Evolutionary conservation across 2,113 vertebrate species (phyloP), one percentile per base, ranked within the genome.

Genomic region (Scopus umbretta): DNA sequence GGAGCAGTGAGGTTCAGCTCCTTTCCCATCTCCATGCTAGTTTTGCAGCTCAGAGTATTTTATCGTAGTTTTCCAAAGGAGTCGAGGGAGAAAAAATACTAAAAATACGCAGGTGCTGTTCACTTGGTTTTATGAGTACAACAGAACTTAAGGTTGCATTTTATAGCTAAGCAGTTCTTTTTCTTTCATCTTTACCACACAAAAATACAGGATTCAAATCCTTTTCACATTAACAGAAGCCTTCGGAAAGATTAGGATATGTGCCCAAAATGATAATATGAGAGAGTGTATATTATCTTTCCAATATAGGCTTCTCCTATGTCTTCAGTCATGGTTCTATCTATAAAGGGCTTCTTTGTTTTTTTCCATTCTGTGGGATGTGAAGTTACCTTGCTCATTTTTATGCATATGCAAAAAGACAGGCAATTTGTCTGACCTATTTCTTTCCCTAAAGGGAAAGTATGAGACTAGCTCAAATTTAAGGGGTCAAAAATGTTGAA

Each of bases 341-440:
- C 90, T 62, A 83, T 65, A 90, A 66, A 70, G 22, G 6, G 4
- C 7, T 72, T 22, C 21, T 84, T 70, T 59, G 9, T 0, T 29
- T 53, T 88, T 78, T 93, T 55, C 3, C 11, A 78, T 81, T 29
- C 29, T 84, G 59, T 78, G 83, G 65, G 65, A 84, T 86, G 23
- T 79, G 76, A 89, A 92, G 70, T 63, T 84, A 86, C 76, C 61
- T 94, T 84, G 61, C 23, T 84, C 52, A 36, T 88, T 96, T 80
- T 74, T 68, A 89, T 92, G 34, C 26, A 65, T 92, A 91, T 94
- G 84, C n/a, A 92, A 90, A 93, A 81, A 79, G 72, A 38, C 63
- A 88, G 45, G 15, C 43, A 71, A 85, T 81, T 88, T 84, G 6
- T 88, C 71, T 95, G 76, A 91, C 76, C 80, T 94, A 67, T 86